Evolutionary conservation across 1,140 invertebrate genomes (phyloP), one percentile per base, ranked within the genome.

Genomic region (Sitophilus oryzae): DNA sequence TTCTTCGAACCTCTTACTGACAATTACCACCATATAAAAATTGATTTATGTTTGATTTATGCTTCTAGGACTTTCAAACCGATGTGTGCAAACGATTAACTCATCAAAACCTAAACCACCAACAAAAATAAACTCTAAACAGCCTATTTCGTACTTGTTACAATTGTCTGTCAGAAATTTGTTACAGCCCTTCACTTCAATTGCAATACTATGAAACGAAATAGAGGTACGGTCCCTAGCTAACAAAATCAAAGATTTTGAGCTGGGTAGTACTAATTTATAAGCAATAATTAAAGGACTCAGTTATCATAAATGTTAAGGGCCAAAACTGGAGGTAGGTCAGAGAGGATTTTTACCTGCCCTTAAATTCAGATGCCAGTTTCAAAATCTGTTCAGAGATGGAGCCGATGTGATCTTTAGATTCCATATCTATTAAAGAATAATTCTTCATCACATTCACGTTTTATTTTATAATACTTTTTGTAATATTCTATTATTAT

Each of bases 341-440:
- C n/a, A n/a, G n/a, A n/a, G n/a, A n/a, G n/a, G n/a, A n/a, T 47
- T 47, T 47, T 35, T 47, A 47, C 45, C 45, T 47, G 45, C 14
- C 43, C 43, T 45, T 47, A 45, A 23, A 2, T 18, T 9, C 1
- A 9, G n/a, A 14, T 15, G 23, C 16, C 0, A 14, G 21, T 45
- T 25, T n/a, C 2, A 23, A 14, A 14, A 2, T 30, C 30, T 25
- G 3, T 8, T n/a, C 2, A 15, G 23, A 45, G 43, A 45, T 45
- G 43, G 21, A 21, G 43, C 3, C n/a, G 18, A 41, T 3, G 4
- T 38, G 36, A 16, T 14, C 36, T 14, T 38, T 5, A 38, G 14
- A 6, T 38, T 6, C 14, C 6, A 14, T 38, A 38, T 38, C 8
- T 10, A 38, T 16, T 2, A 38, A 14, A n/a, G n/a, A n/a, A n/a